Evolutionary conservation across 2,113 vertebrate species (phyloP).

Genomic region (Brachyistius frenatus): DNA sequence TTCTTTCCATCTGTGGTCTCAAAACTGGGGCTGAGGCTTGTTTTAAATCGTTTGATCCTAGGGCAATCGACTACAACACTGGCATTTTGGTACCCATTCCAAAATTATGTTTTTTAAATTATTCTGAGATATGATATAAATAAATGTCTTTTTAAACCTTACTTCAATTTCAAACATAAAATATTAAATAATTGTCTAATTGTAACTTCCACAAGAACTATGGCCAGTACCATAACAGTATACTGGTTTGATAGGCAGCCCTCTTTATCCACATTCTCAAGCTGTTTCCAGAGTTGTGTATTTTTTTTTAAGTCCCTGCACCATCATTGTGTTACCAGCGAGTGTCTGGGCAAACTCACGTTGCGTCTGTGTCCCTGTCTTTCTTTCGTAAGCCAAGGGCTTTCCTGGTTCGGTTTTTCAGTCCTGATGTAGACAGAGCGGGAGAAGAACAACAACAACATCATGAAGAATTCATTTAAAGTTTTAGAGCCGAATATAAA

Average conservation of each 20-base stretch:
- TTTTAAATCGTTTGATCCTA: too few species aligned
- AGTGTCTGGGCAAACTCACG: constrained; percentile 84
- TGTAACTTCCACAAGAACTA: too few species aligned
- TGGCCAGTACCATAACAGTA: not conserved
- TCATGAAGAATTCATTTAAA: constrained; percentile 25
- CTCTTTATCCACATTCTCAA: not conserved
- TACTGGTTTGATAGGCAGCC: not conserved
- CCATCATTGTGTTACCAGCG: not conserved
- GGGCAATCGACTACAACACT: too few species aligned
- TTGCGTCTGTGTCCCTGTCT: constrained; percentile 95
- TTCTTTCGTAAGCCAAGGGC: constrained; percentile 97
- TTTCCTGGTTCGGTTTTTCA: constrained; percentile 99
- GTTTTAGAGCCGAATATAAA: constrained; percentile 18
- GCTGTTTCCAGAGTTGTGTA: not conserved
- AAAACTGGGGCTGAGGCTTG: too few species aligned
- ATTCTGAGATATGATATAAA: too few species aligned
- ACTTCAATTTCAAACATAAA: too few species aligned
- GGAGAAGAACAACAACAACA: not conserved
- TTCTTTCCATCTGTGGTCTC: too few species aligned
- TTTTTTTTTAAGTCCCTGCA: not conserved
- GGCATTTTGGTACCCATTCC: too few species aligned
- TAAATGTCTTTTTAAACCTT: too few species aligned
- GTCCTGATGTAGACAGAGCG: constrained; percentile 82
- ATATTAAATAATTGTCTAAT: too few species aligned
- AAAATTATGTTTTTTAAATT: too few species aligned